Conservation (phyloP, 2,113 vertebrate species). For the Seriola aureovittata region DNA sequence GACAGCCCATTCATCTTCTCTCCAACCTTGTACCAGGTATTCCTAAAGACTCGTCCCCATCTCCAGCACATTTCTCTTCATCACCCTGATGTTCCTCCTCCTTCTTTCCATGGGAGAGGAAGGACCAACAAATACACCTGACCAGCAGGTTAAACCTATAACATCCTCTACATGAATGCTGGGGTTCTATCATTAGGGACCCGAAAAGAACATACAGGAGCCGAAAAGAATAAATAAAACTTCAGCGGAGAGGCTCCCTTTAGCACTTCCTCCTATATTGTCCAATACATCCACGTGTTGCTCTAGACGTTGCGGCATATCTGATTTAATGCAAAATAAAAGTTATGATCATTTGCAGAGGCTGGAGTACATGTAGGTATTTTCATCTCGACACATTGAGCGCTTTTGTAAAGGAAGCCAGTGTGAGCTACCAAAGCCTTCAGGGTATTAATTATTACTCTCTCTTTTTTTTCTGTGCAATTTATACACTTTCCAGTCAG, state of each 20-base stretch:
- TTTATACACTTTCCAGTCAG: constrained; percentile 2
- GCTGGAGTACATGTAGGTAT: neutral
- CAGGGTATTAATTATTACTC: constrained; percentile 15
- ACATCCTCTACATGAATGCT: neutral
- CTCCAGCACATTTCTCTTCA: constrained; percentile 27
- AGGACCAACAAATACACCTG: neutral
- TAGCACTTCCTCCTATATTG: neutral
- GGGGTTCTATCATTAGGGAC: no score
- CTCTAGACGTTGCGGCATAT: neutral
- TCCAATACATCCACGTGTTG: neutral
- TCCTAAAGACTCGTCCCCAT: constrained; percentile 22
- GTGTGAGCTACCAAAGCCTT: constrained; percentile 29
- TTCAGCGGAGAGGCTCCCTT: neutral
- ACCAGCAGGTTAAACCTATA: neutral
- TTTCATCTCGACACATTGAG: constrained; percentile 9
- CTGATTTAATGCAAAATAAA: neutral
- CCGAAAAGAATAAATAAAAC: neutral
- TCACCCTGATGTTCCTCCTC: neutral
- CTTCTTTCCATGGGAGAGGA: neutral
- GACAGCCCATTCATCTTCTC: constrained; percentile 57
- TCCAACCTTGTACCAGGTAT: constrained; percentile 27
- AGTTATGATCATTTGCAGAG: neutral
- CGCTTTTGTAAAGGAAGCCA: neutral
- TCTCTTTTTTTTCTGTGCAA: neutral
- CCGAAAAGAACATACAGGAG: no score